Percentiles rank a stretch among this genome's conserved stretches.
Evolutionary conservation across 2,888 invertebrate species (phyloP).

Genomic region (Catocala sponsa): DNA sequence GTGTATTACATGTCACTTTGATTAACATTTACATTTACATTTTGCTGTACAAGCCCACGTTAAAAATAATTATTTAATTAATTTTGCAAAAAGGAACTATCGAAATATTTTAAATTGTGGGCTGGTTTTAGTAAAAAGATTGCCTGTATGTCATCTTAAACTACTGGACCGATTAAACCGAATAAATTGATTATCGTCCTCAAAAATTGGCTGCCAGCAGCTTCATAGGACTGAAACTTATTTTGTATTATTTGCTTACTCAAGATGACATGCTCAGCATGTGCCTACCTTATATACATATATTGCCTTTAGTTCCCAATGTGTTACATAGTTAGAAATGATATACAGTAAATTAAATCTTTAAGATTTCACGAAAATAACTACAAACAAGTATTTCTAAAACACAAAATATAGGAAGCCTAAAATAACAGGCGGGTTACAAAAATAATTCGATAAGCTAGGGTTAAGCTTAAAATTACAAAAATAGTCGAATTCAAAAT

Average conservation of each 20-base stretch:
- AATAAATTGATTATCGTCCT: conserved; percentile 16
- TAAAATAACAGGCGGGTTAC: conserved; percentile 16
- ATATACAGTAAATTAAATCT: conserved; percentile 6
- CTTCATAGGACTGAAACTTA: conserved; percentile 20
- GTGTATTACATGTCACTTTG: too few relatives aligned
- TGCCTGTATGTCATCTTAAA: conserved; percentile 32
- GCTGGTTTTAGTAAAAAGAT: conserved; percentile 13
- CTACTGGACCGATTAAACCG: conserved; percentile 43
- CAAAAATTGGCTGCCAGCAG: conserved; percentile 42
- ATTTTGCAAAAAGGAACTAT: conserved; percentile 7
- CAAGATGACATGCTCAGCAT: conserved; percentile 58
- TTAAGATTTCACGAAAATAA: conserved; percentile 8
- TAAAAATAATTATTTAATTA: conserved; percentile 7
- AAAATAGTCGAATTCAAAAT: conserved; percentile 77
- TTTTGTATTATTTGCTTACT: conserved; percentile 20
- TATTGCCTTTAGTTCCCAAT: conserved; percentile 52
- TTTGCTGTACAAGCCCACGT: conserved; percentile 24
- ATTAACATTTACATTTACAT: conserved; percentile 8
- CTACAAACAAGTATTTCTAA: conserved; percentile 16
- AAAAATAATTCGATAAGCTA: conserved; percentile 48
- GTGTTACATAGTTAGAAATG: conserved; percentile 19
- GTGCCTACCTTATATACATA: conserved; percentile 33
- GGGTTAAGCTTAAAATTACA: conserved; percentile 62
- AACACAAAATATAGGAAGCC: conserved; percentile 26
- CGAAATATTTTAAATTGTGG: conserved; percentile 2